phyloP scores from a whole-genome alignment of 2,113 vertebrate species.

The Clarias batrachus region DNA sequence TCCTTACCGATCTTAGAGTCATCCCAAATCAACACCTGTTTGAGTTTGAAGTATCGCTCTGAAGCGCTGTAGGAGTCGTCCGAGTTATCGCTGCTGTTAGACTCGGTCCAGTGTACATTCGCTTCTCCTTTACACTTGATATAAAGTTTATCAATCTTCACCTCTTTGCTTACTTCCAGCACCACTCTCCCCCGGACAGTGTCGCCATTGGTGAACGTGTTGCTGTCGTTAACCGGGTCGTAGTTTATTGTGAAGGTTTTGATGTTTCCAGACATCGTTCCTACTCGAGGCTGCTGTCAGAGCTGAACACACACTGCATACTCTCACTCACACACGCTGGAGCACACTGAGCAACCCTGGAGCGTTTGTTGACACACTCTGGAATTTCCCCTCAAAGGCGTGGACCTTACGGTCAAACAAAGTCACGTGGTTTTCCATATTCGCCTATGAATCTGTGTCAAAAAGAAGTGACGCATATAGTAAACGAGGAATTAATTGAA shows the following conservation, averaged over 20 bases:
- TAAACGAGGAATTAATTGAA: not conserved
- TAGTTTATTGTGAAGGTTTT: conserved; percentile 42
- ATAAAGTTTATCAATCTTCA: conserved; percentile 57
- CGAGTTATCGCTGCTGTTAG: not conserved
- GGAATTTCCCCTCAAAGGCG: no score
- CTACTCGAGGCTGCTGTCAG: not conserved
- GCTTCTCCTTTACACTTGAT: conserved; percentile 70
- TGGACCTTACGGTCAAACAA: no score
- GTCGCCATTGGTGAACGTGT: conserved; percentile 39
- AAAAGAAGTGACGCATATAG: not conserved
- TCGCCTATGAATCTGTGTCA: not conserved
- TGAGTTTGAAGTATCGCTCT: conserved; percentile 69
- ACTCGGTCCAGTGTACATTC: conserved; percentile 55
- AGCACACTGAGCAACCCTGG: no score
- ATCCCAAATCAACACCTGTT: conserved; percentile 60
- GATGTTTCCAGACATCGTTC: conserved; percentile 30
- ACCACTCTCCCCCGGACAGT: conserved; percentile 32
- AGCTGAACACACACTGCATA: not conserved
- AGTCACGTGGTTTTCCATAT: no score
- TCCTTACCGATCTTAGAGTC: conserved; percentile 44
- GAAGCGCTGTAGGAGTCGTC: conserved; percentile 46
- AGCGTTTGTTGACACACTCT: no score
- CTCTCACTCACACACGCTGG: not conserved
- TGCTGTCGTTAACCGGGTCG: conserved; percentile 41
- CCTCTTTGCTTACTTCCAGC: conserved; percentile 61